Evolutionary conservation across 2,888 invertebrate species (phyloP).

Genomic region (Platycheirus albimanus): DNA sequence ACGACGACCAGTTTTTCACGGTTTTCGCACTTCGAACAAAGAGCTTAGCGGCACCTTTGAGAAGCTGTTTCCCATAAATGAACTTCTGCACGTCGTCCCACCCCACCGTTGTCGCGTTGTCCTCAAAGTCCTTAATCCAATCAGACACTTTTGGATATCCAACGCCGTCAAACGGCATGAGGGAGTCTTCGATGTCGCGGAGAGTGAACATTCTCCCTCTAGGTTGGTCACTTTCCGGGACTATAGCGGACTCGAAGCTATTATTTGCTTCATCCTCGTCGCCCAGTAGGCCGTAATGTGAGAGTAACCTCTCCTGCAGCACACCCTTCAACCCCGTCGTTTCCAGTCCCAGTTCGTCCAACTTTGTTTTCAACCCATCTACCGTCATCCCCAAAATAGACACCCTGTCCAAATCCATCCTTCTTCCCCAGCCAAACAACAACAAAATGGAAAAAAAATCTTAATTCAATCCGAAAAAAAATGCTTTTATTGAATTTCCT

Average conservation of each 20-base stretch:
- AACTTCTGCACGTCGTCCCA: constrained; percentile 52
- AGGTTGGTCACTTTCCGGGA: not conserved
- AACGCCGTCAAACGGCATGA: constrained; percentile 11
- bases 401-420: constrained; percentile 1
- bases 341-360: not conserved
- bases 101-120: constrained; percentile 18
- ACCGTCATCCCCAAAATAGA: not conserved
- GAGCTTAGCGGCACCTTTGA: constrained; percentile 38
- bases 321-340: not conserved
- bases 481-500: too few species aligned
- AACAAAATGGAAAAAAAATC: too few species aligned
- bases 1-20: constrained; percentile 42
- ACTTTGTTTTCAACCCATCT: not conserved
- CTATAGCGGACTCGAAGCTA: not conserved
- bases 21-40: constrained; percentile 29
- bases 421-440: too few species aligned
- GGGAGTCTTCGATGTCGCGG: constrained; percentile 38
- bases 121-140: constrained; percentile 30
- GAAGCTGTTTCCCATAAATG: constrained; percentile 47
- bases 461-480: too few species aligned
- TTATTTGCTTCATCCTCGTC: not conserved
- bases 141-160: constrained; percentile 7
- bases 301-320: constrained; percentile 3
- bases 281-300: not conserved
- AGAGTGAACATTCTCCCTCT: constrained; percentile 21